Evolutionary conservation across 2,888 invertebrate species (phyloP).

Genomic region (Epirrhoe tristata): DNA sequence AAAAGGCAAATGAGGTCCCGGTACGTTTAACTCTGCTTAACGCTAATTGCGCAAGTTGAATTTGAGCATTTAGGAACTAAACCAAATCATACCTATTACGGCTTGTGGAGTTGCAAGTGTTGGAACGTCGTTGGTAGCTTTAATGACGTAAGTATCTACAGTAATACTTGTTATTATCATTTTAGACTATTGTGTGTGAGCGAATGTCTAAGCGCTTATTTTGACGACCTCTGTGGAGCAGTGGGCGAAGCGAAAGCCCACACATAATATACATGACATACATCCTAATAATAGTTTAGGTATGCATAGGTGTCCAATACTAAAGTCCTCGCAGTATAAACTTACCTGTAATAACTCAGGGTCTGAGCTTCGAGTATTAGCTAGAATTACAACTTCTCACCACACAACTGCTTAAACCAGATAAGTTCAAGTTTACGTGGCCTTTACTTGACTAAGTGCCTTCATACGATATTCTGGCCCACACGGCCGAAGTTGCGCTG

Average conservation of each 20-base stretch:
- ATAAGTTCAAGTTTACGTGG: constrained; percentile 29
- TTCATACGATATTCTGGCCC: constrained; percentile 14
- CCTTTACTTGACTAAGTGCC: constrained; percentile 25
- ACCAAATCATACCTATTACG: constrained; percentile 26
- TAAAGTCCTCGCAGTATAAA: neutral
- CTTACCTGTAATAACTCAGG: constrained; percentile 25
- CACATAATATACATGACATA: too few species aligned
- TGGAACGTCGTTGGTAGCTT: constrained; percentile 4
- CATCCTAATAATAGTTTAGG: too few species aligned
- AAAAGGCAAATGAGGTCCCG: constrained; percentile 22
- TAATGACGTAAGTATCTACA: neutral
- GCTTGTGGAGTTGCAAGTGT: constrained; percentile 21
- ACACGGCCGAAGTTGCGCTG: constrained; percentile 15
- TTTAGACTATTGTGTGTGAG: too few species aligned
- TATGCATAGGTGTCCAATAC: neutral
- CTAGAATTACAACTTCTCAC: constrained; percentile 28
- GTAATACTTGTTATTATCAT: too few species aligned
- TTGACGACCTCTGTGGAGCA: too few species aligned
- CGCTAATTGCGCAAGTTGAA: constrained; percentile 30
- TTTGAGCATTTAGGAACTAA: constrained; percentile 27
- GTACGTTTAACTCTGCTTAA: constrained; percentile 25
- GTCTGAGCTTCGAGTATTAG: constrained; percentile 20
- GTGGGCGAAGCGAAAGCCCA: too few species aligned
- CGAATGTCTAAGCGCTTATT: too few species aligned
- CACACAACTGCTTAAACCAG: constrained; percentile 31